Base-by-base conservation (phyloP, 2,888 invertebrate species). In the Drosophila tanythrix region DNA sequence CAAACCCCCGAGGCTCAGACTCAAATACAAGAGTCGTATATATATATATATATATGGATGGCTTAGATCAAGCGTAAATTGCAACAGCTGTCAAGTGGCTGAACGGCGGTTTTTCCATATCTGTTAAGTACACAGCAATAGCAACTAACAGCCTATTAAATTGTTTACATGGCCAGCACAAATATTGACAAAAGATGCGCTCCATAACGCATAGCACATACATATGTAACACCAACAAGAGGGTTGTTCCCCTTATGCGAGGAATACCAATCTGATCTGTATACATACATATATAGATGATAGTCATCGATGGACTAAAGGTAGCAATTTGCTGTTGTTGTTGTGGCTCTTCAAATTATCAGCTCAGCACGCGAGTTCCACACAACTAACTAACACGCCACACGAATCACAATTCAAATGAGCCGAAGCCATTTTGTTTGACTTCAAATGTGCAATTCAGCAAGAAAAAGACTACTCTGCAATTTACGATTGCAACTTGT, bases 81-180 rank as follows among this genome's bases (percentile, higher is more conserved):
- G 89, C 89, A 88, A 90, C 88, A 88, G 89, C 88, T 88, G 88
- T 90, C 81, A 84, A 88, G 90, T 89, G 89, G 84, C 79, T 69
- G 75, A 27, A 80, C 74, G 77, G 82, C 68, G 79, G 80, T 81
- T 80, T 74, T 79, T 73, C 59, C 79, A 79, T 81, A 79, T 73
- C 81, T 69, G 21, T 69, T 65, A 66, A 60, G 58, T 67, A 81
- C 65, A 79, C 81, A 81, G 59, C 73, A 88, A 88, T 82, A 81
- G 60, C 74, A 88, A 90, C 89, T 87, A 88, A 81, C 84, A 79
- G 83, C 74, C 90, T 90, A 91, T 90, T 90, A 90, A 91, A 90
- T 61, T 90, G 90, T 91, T 90, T 91, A 81, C 91, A 87, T 82
- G 89, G 74, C 79, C 74, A 75, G 76, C 50, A 57, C 82, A 89